Base-by-base conservation (phyloP, 2,113 vertebrate genomes). In the Sceloporus undulatus region DNA sequence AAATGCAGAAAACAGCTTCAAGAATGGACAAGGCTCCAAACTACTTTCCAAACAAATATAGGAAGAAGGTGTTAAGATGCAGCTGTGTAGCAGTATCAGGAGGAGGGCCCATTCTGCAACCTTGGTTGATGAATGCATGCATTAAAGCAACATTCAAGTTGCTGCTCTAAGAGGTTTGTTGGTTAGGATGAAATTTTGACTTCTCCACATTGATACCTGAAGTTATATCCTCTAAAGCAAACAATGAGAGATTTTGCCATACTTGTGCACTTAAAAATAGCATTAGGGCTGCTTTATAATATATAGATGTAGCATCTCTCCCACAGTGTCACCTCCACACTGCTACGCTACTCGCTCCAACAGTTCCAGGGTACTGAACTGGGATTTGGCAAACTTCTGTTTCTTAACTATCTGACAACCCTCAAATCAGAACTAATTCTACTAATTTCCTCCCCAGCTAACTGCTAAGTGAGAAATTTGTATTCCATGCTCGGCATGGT, bases 341-440 rank as follows among this genome's bases (percentile, higher is more conserved):
- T 74, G 70, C 5, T 75, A 59, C 73, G 70, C 5, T 75, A 59
- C 73, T 74, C 18, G 80, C 29, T 42, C 29, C 79, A 81, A 18
- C 9, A 23, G 2, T 38, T 48, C 74, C 79, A 82, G 73, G 27
- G 27, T 66, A 48, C 29, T 62, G 79, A 81, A 8, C 11, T 65
- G 56, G 62, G 71, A 82, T 82, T 29, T 82, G 18, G 56, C 71
- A 82, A 74, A 82, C 6, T 82, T 87, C 40, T 82, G 79, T 76
- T 88, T 68, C 42, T 75, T 66, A 73, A 62, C 70, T 79, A 29
- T 66, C 42, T 54, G 42, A 71, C 59, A 75, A 48, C 13, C 5
- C 40, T 75, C 40, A 79, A 79, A 71, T 38, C 23, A 38, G 56
- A 54, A 38, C 54, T 25, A 54, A 82, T 77, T 68, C 71, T 75